These are phyloP conservation scores for Dioctria rufipes DNA, from an alignment of 2,888 invertebrate genomes.

Conservation along the genomic window DNA sequence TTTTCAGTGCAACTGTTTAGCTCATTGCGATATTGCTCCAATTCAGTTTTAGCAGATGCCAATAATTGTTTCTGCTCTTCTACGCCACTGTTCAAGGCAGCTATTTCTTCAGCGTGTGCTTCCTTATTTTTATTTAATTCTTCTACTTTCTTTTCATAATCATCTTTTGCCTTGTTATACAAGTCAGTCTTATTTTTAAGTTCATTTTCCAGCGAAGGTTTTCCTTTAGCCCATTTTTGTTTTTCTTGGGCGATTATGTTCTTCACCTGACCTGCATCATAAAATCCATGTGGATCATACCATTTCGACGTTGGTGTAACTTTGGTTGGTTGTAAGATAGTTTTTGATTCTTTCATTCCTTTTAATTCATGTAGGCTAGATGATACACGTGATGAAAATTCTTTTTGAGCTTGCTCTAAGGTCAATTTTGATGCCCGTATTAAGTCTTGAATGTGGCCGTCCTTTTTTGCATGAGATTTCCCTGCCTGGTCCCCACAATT, in stretches of 20 bases:
- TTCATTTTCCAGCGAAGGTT: neutral
- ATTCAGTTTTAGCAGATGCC: conserved; percentile 26
- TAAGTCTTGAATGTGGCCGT: conserved; percentile 62
- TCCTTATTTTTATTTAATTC: neutral
- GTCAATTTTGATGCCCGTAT: conserved; percentile 65
- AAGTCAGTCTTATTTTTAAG: neutral
- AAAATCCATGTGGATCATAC: too few relatives aligned
- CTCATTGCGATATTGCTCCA: conserved; percentile 47
- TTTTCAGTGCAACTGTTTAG: conserved; percentile 31
- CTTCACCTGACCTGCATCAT: too few relatives aligned
- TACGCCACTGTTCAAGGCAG: neutral
- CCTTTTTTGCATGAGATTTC: neutral
- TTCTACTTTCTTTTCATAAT: neutral
- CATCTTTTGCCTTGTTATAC: neutral
- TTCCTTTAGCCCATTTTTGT: neutral
- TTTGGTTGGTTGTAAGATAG: too few relatives aligned
- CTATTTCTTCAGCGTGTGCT: conserved; percentile 18
- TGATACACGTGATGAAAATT: conserved; percentile 62
- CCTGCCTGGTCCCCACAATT: neutral
- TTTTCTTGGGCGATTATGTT: conserved; percentile 14
- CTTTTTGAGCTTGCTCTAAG: conserved; percentile 65
- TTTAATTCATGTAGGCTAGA: neutral
- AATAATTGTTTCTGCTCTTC: conserved; percentile 5
- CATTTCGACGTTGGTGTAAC: too few relatives aligned
- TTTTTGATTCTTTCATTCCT: conserved; percentile 19